Evolutionary conservation across 2,888 invertebrate genomes (phyloP), one percentile per base, ranked within the genome.

Genomic region (Ormyrus rosae): DNA sequence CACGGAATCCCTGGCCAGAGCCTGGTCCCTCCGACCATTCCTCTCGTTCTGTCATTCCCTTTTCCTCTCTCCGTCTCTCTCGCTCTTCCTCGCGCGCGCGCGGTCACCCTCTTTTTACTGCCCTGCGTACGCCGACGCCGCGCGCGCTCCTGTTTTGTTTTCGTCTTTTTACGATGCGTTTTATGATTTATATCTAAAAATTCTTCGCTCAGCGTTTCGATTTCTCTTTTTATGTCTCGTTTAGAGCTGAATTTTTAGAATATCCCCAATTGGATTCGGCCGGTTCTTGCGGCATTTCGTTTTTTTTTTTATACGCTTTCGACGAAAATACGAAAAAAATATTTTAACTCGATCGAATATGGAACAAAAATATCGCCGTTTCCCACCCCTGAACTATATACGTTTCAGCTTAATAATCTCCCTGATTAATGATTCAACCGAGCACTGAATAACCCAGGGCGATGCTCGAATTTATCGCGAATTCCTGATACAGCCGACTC

Each of bases 1-100:
- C 81, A 80, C 82, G 80, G 19, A 82, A 84, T 82, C 84, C 82
- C 82, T 83, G 81, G 64, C 79, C 75, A 56, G 64, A 19, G 60
- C 55, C 82, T 19, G 13, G 81, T 73, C 81, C 71, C 78, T 81
- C 68, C 74, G 45, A 77, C 81, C 70, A 48, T 77, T 76, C 55
- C 72, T 81, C 77, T 61, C 61, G 58, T 46, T 75, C 53, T 53
- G 34, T 74, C 75, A 50, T 63, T 60, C 56, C 73, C 64, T 77
- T 67, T 19, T 1, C 19, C 48, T 19, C 19, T 19, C 19, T 19
- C 19, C 1, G 2, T 19, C 19, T 19, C 19, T 19, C 19, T 19
- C 19, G 1, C 19, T 19, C 19, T 19, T 19, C 19, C 19, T 19
- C 19, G 19, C 19, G 19, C 19, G 19, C 19, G 19, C 19, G 19